Conservation (phyloP, 2,797 vertebrate genomes). For the Acanthopagrus latus region DNA sequence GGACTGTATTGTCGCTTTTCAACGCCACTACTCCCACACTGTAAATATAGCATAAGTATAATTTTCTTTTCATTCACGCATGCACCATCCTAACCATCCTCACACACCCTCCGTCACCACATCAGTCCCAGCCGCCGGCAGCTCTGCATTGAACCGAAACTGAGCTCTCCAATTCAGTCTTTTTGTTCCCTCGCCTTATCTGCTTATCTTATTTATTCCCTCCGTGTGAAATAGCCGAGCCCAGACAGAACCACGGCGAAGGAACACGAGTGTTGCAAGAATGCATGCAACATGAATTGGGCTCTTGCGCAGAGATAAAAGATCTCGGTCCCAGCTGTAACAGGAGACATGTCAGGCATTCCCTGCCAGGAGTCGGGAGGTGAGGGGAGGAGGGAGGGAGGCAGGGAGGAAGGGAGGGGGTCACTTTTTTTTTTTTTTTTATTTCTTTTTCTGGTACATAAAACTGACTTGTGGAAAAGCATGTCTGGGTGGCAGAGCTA, state of each 20-base stretch:
- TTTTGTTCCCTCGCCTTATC: conserved; percentile 52
- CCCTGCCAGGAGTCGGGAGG: conserved; percentile 67
- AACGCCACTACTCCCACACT: conserved; percentile 18
- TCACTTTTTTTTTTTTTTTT: conserved; percentile 2
- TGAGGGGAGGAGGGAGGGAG: conserved; percentile 12
- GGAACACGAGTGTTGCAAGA: conserved; percentile 65
- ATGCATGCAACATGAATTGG: conserved; percentile 76
- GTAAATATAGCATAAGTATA: conserved; percentile 32
- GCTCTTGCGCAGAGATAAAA: conserved; percentile 73
- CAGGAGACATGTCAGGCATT: conserved; percentile 79
- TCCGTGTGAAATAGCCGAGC: conserved; percentile 36
- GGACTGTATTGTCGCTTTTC: conserved; percentile 39
- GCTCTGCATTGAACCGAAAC: conserved; percentile 67
- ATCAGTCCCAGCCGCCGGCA: conserved; percentile 63
- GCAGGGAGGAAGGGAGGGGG: neutral
- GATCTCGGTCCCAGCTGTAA: conserved; percentile 74
- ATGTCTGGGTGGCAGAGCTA: conserved; percentile 69
- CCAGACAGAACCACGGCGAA: conserved; percentile 43
- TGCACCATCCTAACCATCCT: conserved; percentile 36
- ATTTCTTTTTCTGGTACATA: conserved; percentile 55
- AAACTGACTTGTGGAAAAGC: conserved; percentile 71
- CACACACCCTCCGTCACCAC: conserved; percentile 45
- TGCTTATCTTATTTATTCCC: conserved; percentile 56
- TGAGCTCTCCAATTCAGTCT: conserved; percentile 50
- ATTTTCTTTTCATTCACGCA: conserved; percentile 17